Evolutionary conservation across 2,888 invertebrate species (phyloP).

Genomic region (Agrotis exclamationis): DNA sequence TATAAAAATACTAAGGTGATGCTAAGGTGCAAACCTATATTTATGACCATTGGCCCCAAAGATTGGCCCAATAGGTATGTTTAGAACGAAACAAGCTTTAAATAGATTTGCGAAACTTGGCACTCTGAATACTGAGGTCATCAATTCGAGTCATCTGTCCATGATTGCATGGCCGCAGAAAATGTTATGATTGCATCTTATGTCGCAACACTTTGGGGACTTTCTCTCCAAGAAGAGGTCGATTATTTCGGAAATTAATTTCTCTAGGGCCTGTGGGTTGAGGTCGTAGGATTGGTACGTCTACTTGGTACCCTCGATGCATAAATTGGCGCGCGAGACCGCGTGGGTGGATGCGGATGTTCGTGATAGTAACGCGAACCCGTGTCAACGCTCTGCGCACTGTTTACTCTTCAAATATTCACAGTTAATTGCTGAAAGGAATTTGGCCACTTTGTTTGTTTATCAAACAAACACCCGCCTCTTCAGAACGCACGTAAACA

Average conservation of each 20-base stretch:
- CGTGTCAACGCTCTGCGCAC: slow-evolving; percentile 81
- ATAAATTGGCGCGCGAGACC: slow-evolving; percentile 81
- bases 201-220: slow-evolving; percentile 36
- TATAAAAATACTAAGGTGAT: slow-evolving; percentile 29
- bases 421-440: slow-evolving; percentile 61
- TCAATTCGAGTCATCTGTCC: slow-evolving; percentile 62
- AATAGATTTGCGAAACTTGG: slow-evolving; percentile 79
- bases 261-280: slow-evolving; percentile 76
- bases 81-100: slow-evolving; percentile 62
- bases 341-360: slow-evolving; percentile 85
- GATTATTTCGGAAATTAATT: slow-evolving; percentile 55
- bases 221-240: slow-evolving; percentile 53
- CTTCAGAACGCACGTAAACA: slow-evolving; percentile 2
- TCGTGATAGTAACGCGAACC: slow-evolving; percentile 77
- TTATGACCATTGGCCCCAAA: slow-evolving; percentile 49
- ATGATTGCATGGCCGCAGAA: slow-evolving; percentile 38
- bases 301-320: slow-evolving; percentile 64
- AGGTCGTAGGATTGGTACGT: slow-evolving; percentile 75
- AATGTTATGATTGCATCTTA: slow-evolving; percentile 50
- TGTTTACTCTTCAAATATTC: slow-evolving; percentile 65
- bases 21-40: slow-evolving; percentile 39
- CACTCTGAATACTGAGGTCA: slow-evolving; percentile 75
- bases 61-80: too few species aligned
- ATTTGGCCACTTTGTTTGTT: slow-evolving; percentile 47
- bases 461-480: slow-evolving; percentile 31